Evolutionary conservation across 2,888 invertebrate genomes (phyloP), one percentile per base, ranked within the genome.

Genomic region (Brachypalpus laphriformis): DNA sequence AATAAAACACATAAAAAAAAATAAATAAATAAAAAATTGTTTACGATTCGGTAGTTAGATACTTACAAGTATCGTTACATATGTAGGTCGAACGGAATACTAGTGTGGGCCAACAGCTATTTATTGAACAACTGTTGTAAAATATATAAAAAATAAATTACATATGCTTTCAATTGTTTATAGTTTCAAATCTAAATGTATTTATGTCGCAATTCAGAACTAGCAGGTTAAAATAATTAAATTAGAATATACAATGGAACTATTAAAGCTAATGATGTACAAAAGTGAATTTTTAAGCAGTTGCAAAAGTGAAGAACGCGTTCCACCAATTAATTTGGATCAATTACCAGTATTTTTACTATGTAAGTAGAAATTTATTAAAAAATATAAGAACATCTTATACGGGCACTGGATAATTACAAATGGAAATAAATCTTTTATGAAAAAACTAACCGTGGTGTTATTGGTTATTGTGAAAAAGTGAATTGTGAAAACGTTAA

Each of bases 241-340:
- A 61, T 40, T 37, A 20, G 16, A 25, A 47, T 34, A 34, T 81
- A 88, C 90, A 89, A 92, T 92, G 92, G 92, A 92, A 91, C 90
- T 92, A 87, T 90, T 92, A 87, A 92, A 92, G 89, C 88, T 92
- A 88, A 92, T 92, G 92, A 92, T 92, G 92, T 91, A 91, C 89
- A 92, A 91, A 89, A 92, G 91, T 90, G 91, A 92, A 90, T 91
- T 92, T 88, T 88, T 92, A 89, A 90, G 90, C 88, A 90, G 89
- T 89, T 90, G 90, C 88, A 91, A 90, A 89, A 91, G 89, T 93
- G 93, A 93, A 89, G 93, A 94, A 92, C 94, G 95, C 90, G 95
- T 95, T 88, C 95, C 95, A 86, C 95, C 95, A 88, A 95, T 95
- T 89, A 94, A 95, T 90, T 93, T 95, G 87, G 95, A 95, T 91